Evolutionary conservation across 2,797 vertebrate species (phyloP), one percentile per base, ranked within the genome.

Genomic region (Dermochelys coriacea): DNA sequence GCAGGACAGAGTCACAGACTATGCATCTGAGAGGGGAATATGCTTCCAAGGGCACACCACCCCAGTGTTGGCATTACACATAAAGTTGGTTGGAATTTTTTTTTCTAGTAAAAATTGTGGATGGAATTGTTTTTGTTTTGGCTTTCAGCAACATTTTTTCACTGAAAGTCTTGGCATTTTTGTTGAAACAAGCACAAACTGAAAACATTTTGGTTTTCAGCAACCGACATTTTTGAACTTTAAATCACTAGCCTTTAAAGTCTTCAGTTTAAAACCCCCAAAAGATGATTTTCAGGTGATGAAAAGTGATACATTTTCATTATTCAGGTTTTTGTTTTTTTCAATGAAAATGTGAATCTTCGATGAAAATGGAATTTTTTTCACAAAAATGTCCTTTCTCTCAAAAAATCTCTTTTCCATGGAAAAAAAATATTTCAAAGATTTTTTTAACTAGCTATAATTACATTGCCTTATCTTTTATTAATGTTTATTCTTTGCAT

Each of bases 401-500:
- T 64, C 4, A 4, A 45, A 41, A 64, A 47, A 19, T 1, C 2
- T 0, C 4, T 52, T 86, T n/a, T 19, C 19, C 31, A n/a, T 12
- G 3, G 19, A 6, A 71, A 71, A 71, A 68, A 41, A 41, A 23
- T 5, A 71, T 41, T 37, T 41, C 68, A 37, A 11, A 37, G 37
- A 8, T 79, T 37, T 12, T n/a, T 21, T 41, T 49, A 10, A 0
- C 0, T 52, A 59, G 0, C 0, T 59, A 0, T 25, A 23, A 0
- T 37, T 88, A 83, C 1, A 71, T 50, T 93, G 7, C 27, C 27
- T 1, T 1, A 4, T 84, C 68, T 1, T 12, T 85, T 31, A 27
- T 1, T 82, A 10, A 3, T 82, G 78, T 74, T 87, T 3, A 51
- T 34, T 47, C 54, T 52, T 89, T 82, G 59, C 80, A 21, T 61